phyloP scores from a whole-genome alignment of 2,888 invertebrate species.

The Eupelmus urozonus region DNA sequence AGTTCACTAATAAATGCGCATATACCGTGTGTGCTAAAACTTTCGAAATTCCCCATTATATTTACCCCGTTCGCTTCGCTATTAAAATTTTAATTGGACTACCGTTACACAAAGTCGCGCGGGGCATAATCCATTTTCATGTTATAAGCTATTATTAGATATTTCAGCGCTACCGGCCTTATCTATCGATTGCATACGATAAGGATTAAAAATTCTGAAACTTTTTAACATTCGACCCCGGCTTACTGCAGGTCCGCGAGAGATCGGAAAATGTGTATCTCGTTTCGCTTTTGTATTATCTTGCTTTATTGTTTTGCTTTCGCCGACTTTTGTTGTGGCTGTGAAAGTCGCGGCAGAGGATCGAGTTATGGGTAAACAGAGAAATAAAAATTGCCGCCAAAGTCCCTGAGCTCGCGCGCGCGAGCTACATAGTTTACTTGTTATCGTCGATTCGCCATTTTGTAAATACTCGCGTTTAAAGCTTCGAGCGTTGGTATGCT shows the following conservation, averaged over 20 bases:
- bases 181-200: conserved; percentile 20
- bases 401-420: neutral
- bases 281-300: too few relatives aligned
- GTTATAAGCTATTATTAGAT: neutral
- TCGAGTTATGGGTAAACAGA: conserved; percentile 9
- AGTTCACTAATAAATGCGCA: too few relatives aligned
- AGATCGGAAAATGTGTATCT: neutral
- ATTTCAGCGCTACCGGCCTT: neutral
- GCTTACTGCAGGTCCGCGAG: too few relatives aligned
- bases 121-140: neutral
- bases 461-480: too few relatives aligned
- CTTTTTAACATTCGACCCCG: too few relatives aligned
- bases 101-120: neutral
- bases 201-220: conserved; percentile 2
- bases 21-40: too few relatives aligned
- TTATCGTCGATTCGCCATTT: neutral
- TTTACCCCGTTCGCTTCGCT: too few relatives aligned
- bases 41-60: too few relatives aligned
- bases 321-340: neutral
- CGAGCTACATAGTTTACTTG: neutral
- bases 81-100: conserved; percentile 1
- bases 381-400: neutral
- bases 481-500: neutral
- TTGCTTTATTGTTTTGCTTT: too few relatives aligned
- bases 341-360: neutral